Evolutionary conservation across 2,888 invertebrate genomes (phyloP), one percentile per base, ranked within the genome.

Genomic region (Tetranychus truncatus): DNA sequence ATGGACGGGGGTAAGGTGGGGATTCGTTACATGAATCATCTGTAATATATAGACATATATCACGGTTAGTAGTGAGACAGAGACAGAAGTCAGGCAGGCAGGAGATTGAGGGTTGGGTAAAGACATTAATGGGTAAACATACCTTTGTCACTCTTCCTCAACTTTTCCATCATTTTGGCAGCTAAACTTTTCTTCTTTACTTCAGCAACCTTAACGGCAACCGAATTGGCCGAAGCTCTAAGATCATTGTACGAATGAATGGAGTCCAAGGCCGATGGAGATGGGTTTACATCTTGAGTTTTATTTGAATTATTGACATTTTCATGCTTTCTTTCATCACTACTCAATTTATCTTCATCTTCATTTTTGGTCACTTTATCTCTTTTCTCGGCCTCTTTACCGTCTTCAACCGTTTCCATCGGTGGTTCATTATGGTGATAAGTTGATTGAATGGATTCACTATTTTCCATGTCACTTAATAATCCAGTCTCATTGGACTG

Each of bases 111-210:
- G n/a, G 67, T 18, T 11, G n/a, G 67, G n/a, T n/a, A 4, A 0
- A 20, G 69, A 69, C 11, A 21, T 20, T 69, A 20, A 69, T 69
- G 21, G 20, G 1, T 24, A 24, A 21, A 5, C 21, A 20, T 69
- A 20, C 20, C 21, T 24, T 69, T 24, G 11, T 69, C 34, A 9
- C 34, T 69, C 34, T 69, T 24, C 20, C 69, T 69, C 69, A 24
- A 15, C 21, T 21, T 69, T 24, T 69, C 34, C 69, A 69, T 69
- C 69, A 69, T 24, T 69, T 69, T 69, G 69, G 69, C 20, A 24
- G 9, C 11, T 21, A 69, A 69, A 69, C 69, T 69, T 69, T 69
- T 69, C 34, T 24, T 69, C 21, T 69, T 69, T 11, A 24, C 20
- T 5, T 69, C 69, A 11, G 69, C 21, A 5, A 69, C 69, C 34